These are phyloP conservation scores for Poecilus cupreus DNA, from an alignment of 2,888 invertebrate species.

Conservation along the genomic window DNA sequence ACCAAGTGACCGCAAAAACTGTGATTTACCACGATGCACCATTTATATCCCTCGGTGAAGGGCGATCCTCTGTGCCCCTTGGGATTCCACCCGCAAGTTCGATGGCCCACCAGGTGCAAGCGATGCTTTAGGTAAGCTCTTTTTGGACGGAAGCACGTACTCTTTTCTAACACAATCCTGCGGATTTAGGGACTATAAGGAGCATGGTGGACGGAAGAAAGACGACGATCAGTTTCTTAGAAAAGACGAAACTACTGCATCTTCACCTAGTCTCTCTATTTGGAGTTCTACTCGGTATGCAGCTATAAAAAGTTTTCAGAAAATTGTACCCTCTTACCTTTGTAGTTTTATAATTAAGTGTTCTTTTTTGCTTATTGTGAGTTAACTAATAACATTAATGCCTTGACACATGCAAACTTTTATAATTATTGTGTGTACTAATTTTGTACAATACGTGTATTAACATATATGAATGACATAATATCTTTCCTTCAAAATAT, in stretches of 20 bases:
- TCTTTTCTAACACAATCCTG: background rate
- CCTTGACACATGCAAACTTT: too few species aligned
- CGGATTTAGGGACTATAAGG: slow-evolving; percentile 86
- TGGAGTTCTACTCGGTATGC: slow-evolving; percentile 74
- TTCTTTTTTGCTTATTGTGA: slow-evolving; percentile 73
- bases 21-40: slow-evolving; percentile 77
- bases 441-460: too few species aligned
- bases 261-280: slow-evolving; percentile 85
- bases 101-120: slow-evolving; percentile 95
- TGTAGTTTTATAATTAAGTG: slow-evolving; percentile 61
- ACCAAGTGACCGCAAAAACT: background rate
- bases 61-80: slow-evolving; percentile 92
- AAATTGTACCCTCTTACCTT: background rate
- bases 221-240: slow-evolving; percentile 76
- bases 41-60: slow-evolving; percentile 85
- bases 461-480: background rate
- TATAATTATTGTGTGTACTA: too few species aligned
- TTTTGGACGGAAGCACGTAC: background rate
- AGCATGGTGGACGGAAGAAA: slow-evolving; percentile 86
- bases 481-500: background rate
- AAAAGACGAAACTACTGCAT: slow-evolving; percentile 79
- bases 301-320: background rate
- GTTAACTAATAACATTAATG: background rate
- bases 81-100: slow-evolving; percentile 95
- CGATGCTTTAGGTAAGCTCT: slow-evolving; percentile 85